Evolutionary conservation across 2,888 invertebrate genomes (phyloP).

Genomic region (Oxystoma pomonae): DNA sequence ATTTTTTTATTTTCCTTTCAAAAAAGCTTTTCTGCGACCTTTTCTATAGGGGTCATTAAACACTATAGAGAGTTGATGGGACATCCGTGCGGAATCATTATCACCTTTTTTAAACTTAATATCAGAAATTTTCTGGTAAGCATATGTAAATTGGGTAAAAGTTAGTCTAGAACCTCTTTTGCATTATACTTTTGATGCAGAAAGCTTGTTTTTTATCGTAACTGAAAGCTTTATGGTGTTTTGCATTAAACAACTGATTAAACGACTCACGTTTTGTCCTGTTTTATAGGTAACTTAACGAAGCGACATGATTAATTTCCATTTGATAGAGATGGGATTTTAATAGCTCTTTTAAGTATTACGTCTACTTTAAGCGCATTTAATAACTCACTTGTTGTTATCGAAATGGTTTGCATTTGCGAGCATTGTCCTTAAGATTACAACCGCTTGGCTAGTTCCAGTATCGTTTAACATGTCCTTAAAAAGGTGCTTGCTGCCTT

Average conservation of each 20-base stretch:
- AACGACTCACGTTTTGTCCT: constrained; percentile 40
- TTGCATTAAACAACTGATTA: constrained; percentile 45
- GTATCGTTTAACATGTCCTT: too few species aligned
- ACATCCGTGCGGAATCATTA: too few species aligned
- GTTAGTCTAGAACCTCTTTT: neutral
- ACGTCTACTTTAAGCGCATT: constrained; percentile 40
- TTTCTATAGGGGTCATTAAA: too few species aligned
- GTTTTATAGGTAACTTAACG: constrained; percentile 39
- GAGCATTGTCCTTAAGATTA: neutral
- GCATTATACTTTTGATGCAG: neutral
- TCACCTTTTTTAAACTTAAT: too few species aligned
- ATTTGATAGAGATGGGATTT: constrained; percentile 42
- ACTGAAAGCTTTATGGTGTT: constrained; percentile 47
- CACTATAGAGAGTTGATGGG: too few species aligned
- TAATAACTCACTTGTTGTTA: constrained; percentile 15
- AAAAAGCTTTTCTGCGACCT: too few species aligned
- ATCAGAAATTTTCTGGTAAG: too few species aligned
- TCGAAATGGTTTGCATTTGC: neutral
- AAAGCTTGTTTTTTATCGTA: constrained; percentile 29
- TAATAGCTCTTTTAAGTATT: constrained; percentile 45
- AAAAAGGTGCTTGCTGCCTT: too few species aligned
- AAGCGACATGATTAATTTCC: constrained; percentile 42
- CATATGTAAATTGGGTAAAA: neutral
- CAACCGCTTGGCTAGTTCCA: too few species aligned
- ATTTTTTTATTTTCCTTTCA: too few species aligned